A percentile compares a stretch with the other conserved stretches of the same genome.
These are phyloP conservation scores for Chlorops oryzae DNA, from an alignment of 1,140 invertebrate species.

Conservation along the genomic window DNA sequence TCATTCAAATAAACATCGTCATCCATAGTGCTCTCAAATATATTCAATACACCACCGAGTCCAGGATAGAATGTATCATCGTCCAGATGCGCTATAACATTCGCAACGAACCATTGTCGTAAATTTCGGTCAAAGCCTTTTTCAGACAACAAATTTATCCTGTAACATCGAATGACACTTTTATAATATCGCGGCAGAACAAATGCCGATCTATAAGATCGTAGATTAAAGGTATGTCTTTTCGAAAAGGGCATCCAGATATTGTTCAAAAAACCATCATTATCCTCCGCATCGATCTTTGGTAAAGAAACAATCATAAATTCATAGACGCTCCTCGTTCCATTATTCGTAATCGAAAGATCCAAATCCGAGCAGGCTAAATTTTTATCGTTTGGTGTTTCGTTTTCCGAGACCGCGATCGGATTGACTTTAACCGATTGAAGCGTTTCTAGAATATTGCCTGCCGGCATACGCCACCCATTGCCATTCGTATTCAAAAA, in stretches of 20 bases:
- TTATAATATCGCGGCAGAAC: conserved; percentile 35
- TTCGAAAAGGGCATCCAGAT: conserved; percentile 38
- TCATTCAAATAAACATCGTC: too few species aligned
- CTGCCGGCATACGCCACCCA: conserved; percentile 26
- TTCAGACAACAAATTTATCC: conserved; percentile 25
- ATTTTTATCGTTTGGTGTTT: too few species aligned
- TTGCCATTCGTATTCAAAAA: conserved; percentile 43
- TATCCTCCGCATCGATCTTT: conserved; percentile 27
- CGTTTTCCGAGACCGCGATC: too few species aligned
- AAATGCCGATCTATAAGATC: conserved; percentile 22
- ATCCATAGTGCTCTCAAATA: too few species aligned
- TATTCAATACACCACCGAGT: conserved; percentile 32
- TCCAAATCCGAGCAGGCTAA: too few species aligned
- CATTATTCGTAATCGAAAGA: too few species aligned
- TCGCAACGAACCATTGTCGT: conserved; percentile 32
- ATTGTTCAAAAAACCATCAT: conserved; percentile 25
- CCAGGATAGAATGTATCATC: conserved; percentile 44
- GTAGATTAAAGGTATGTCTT: conserved; percentile 35
- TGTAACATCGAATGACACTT: conserved; percentile 29
- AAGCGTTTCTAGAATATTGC: conserved; percentile 22
- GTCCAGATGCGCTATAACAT: conserved; percentile 27
- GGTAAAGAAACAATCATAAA: conserved; percentile 37
- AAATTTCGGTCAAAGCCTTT: conserved; percentile 27
- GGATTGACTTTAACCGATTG: too few species aligned
- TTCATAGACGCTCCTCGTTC: too few species aligned